phyloP scores from a whole-genome alignment of 2,113 vertebrate species.

The Oreochromis tanganicae region DNA sequence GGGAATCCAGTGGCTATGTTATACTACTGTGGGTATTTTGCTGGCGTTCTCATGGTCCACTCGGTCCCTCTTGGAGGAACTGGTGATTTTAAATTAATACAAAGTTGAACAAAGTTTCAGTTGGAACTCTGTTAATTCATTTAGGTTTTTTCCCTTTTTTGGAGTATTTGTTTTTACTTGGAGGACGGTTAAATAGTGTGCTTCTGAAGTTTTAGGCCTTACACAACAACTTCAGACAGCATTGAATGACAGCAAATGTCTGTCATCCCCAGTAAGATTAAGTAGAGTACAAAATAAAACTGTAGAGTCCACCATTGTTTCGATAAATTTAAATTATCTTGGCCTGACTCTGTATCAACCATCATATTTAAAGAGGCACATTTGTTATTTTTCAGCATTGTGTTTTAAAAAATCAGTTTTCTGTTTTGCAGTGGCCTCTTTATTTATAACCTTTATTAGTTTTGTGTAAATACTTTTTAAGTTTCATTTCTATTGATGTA shows the following conservation, averaged over 20 bases:
- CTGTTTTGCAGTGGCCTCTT: background rate
- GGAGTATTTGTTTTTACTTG: background rate
- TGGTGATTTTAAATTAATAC: background rate
- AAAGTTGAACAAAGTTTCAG: background rate
- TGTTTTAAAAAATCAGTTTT: background rate
- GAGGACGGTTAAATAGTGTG: background rate
- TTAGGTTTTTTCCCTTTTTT: background rate
- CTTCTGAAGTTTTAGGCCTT: background rate
- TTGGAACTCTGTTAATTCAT: background rate
- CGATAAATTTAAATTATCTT: background rate
- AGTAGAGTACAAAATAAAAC: background rate
- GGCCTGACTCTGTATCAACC: background rate
- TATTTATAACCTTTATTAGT: background rate
- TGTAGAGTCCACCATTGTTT: background rate
- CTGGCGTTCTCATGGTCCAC: background rate
- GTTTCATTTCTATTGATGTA: background rate
- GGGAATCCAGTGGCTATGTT: background rate
- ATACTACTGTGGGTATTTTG: background rate
- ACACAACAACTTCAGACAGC: background rate
- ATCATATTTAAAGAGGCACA: background rate
- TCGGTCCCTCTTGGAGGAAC: background rate
- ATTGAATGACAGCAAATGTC: background rate
- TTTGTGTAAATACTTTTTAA: background rate
- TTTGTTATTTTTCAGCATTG: background rate
- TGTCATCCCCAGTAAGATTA: background rate